Evolutionary conservation across 1,140 invertebrate genomes (phyloP), one percentile per base, ranked within the genome.

Genomic region (Vollenhovia emeryi): DNA sequence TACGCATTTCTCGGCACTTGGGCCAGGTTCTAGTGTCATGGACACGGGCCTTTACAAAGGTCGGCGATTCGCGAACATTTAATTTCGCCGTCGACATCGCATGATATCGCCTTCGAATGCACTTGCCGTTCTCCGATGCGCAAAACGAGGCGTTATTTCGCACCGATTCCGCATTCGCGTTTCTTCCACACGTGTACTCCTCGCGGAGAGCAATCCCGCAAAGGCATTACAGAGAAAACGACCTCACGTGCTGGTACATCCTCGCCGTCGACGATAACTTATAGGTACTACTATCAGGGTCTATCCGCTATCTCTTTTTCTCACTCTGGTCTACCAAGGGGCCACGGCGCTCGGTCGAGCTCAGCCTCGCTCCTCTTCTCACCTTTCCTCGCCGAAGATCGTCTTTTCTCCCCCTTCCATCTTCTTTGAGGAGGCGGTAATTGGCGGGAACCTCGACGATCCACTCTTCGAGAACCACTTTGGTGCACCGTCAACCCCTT

Each of bases 381-480:
- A 30, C 13, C 24, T 30, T 40, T 48, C 13, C 48, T 52, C 36
- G 15, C 30, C 3, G 9, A 30, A 62, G 52, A 64, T 52, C 84
- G 62, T 7, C 64, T 50, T 43, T 48, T 59, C 69, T 36, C 2
- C 40, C 43, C 43, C 36, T 82, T 68, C 74, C 33, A 52, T 69
- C 57, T 43, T 71, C 48, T 33, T 69, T 24, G 43, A 71, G 59
- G 36, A 18, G 78, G 15, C 55, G 62, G 69, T 90, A 90, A 90
- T 90, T 87, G 88, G 89, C 75, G 71, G 45, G 78, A 76, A 50
- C 74, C 48, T 71, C 68, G 85, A 87, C 84, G 73, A 89, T 86
- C 78, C 52, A 69, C 84, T 73, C 55, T 30, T 88, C 86, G 76
- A 85, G 87, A 78, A 75, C 62, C 85, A 89, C 87, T 89, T 90